These are phyloP conservation scores for Archivesica marissinica DNA, from an alignment of 1,140 invertebrate species.

Conservation along the genomic window DNA sequence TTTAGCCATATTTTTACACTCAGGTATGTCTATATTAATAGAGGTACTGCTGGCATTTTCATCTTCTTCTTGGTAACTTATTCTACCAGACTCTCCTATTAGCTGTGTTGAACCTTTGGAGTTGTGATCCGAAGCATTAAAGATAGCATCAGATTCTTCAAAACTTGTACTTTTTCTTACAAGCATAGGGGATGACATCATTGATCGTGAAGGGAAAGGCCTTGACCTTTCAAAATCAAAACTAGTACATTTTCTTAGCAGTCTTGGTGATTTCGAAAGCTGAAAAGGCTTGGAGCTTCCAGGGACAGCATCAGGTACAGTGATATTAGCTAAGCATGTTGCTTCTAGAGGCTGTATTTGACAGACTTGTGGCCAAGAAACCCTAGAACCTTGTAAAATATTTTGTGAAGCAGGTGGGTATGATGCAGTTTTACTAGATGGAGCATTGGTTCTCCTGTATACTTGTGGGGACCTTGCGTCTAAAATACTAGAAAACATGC, in stretches of 20 bases:
- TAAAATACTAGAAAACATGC: constrained; percentile 52
- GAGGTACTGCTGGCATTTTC: not conserved
- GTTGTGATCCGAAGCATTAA: not conserved
- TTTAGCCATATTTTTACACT: constrained; percentile 25
- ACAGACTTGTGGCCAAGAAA: constrained; percentile 52
- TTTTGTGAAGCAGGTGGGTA: constrained; percentile 21
- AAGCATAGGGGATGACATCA: constrained; percentile 31
- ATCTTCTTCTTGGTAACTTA: constrained; percentile 17
- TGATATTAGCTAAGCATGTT: not conserved
- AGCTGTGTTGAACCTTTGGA: not conserved
- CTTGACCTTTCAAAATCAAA: constrained; percentile 56
- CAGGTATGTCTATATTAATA: not conserved
- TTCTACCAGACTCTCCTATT: not conserved
- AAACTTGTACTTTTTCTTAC: constrained; percentile 15
- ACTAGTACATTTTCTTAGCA: constrained; percentile 52
- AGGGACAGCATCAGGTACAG: not conserved
- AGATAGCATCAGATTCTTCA: constrained; percentile 21
- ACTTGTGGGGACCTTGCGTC: constrained; percentile 54
- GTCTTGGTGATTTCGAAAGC: constrained; percentile 29
- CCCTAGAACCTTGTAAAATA: not conserved
- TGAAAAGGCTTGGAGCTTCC: not conserved
- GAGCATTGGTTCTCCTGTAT: constrained; percentile 26
- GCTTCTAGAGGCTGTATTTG: not conserved
- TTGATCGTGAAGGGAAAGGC: constrained; percentile 50
- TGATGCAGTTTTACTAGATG: constrained; percentile 14